A percentile compares a stretch with the other conserved stretches of the same genome.
These are phyloP conservation scores for Penaeus chinensis DNA, from an alignment of 1,140 invertebrate species.

Conservation along the genomic window DNA sequence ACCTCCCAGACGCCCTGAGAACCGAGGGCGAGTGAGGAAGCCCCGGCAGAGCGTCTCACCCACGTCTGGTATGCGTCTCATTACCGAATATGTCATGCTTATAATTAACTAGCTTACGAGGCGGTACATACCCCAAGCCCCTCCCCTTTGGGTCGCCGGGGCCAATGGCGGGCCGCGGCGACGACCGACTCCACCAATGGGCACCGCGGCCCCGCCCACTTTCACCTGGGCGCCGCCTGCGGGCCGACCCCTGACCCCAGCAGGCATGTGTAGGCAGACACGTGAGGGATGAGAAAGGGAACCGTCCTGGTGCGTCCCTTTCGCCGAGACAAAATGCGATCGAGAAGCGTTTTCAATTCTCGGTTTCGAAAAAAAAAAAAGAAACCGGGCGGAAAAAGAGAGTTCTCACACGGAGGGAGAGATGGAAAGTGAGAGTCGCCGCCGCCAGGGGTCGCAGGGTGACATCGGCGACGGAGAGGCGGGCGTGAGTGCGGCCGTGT, in stretches of 20 bases:
- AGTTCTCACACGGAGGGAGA: too few species aligned
- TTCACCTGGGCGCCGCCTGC: slow-evolving; percentile 46
- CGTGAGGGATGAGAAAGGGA: slow-evolving; percentile 40
- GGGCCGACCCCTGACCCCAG: slow-evolving; percentile 54
- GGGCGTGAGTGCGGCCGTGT: too few species aligned
- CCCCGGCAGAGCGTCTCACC: slow-evolving; percentile 26
- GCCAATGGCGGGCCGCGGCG: slow-evolving; percentile 17
- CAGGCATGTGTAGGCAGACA: slow-evolving; percentile 35
- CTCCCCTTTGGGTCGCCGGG: not conserved
- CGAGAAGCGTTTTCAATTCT: too few species aligned
- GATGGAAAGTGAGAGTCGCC: too few species aligned
- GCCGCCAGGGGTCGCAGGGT: too few species aligned
- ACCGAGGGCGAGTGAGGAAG: not conserved
- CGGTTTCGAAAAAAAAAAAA: too few species aligned
- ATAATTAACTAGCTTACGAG: slow-evolving; percentile 58
- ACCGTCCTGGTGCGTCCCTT: not conserved
- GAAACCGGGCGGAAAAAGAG: not conserved
- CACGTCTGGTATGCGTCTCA: slow-evolving; percentile 54
- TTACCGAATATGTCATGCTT: slow-evolving; percentile 61
- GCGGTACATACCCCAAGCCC: slow-evolving; percentile 51
- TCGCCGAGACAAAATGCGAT: too few species aligned
- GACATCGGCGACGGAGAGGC: too few species aligned
- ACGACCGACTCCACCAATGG: slow-evolving; percentile 31
- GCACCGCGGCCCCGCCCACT: slow-evolving; percentile 28
- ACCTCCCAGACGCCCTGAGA: not conserved